Base-by-base conservation (phyloP, 2,797 vertebrate species). In the Clarias laeviceps region DNA sequence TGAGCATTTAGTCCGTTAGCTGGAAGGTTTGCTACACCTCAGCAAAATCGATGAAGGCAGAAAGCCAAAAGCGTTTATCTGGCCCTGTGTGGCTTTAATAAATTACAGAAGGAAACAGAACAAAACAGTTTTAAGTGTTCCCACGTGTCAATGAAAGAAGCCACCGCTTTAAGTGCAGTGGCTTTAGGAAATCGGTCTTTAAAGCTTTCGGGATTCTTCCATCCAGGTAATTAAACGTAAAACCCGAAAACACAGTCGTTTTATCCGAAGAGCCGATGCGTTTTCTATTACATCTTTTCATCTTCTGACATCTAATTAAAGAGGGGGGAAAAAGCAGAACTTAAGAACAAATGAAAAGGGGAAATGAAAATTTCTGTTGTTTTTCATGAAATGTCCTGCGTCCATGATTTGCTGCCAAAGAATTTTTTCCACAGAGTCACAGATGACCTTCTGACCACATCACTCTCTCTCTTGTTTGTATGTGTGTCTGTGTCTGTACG, bases 1-100 rank as follows among this genome's bases (percentile, higher is more conserved):
- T 93, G 80, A 72, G 80, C 40, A 59, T 72, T 80, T 73, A 87
- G 83, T 59, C 69, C 50, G 84, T 29, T 70, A 73, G 72, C 84
- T 84, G 32, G 70, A 86, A 80, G 56, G 72, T 62, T 14, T 40
- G 45, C 54, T 37, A 0, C 79, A 66, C 62, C 83, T 85, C 45
- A 69, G 56, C 59, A 66, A 20, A 20, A 50, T 64, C 76, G 82
- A 83, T 27, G 37, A 14, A 61, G 57, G 56, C 74, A 29, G 32
- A 56, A 72, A 45, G 76, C 64, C 66, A 80, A 79, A 73, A 83
- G 27, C 0, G 2, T 65, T 82, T 83, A 70, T 66, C 17, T 54
- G 9, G 77, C 50, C 82, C 20, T 68, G 57, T 64, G 76, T 79
- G 34, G 54, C 37, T 82, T 84, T 79, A 77, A 83, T 82, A 82